Conservation (phyloP, 1,140 invertebrate species). For the Mamestra configurata region DNA sequence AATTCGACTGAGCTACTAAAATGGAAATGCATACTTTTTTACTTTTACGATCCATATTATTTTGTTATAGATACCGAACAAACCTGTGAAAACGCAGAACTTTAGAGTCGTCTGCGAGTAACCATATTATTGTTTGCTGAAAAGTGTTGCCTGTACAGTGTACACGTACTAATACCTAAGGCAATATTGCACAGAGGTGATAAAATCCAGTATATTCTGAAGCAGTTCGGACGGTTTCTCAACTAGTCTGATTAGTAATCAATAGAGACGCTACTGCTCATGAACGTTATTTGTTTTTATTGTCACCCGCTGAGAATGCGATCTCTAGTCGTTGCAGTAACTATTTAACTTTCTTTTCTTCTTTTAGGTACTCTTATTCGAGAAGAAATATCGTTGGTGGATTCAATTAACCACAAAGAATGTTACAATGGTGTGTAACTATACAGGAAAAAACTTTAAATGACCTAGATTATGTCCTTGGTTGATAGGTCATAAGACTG, state of each 20-base stretch:
- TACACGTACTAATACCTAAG: not conserved
- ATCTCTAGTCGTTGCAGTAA: constrained; percentile 32
- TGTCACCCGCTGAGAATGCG: constrained; percentile 43
- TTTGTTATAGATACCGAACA: not conserved
- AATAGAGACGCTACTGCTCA: constrained; percentile 35
- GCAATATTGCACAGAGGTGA: not conserved
- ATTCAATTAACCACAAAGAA: no score
- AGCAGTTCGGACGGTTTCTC: constrained; percentile 7
- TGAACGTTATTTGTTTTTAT: constrained; percentile 44
- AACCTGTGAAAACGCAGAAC: not conserved
- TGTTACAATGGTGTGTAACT: no score
- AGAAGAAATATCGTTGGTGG: no score
- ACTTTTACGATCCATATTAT: not conserved
- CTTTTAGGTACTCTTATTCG: not conserved
- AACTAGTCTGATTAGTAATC: constrained; percentile 49
- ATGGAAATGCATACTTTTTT: not conserved
- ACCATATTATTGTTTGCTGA: not conserved
- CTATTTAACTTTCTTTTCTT: constrained; percentile 34
- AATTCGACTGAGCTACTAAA: not conserved
- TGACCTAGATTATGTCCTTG: not conserved
- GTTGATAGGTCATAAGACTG: not conserved
- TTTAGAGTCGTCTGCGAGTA: not conserved
- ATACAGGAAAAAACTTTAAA: no score
- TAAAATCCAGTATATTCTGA: constrained; percentile 25
- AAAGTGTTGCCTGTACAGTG: not conserved